Conservation (phyloP, 2,888 invertebrate genomes). For the Tetragonula carbonaria region DNA sequence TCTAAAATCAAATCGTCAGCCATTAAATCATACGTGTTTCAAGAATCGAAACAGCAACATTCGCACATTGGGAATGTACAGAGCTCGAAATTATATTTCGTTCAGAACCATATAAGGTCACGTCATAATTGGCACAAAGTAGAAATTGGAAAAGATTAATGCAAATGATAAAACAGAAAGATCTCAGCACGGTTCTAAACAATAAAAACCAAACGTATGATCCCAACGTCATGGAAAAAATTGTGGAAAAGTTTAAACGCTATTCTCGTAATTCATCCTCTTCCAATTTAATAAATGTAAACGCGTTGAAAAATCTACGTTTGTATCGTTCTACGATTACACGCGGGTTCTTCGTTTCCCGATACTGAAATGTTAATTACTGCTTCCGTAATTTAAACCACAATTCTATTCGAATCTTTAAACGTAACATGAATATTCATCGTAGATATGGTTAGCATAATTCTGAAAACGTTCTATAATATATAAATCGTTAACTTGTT, state of each 20-base stretch:
- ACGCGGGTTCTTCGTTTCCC: too few relatives aligned
- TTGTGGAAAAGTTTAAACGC: not conserved
- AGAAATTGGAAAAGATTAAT: too few relatives aligned
- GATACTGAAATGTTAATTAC: not conserved
- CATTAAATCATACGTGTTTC: not conserved
- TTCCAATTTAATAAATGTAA: not conserved
- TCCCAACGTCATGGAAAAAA: not conserved
- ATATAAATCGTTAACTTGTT: not conserved
- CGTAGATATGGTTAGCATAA: not conserved
- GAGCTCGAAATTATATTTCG: not conserved
- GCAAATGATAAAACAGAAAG: not conserved
- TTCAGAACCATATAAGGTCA: not conserved
- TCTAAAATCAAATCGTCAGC: not conserved
- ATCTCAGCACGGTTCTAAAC: not conserved
- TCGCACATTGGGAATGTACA: not conserved
- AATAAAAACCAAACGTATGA: not conserved
- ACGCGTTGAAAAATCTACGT: not conserved
- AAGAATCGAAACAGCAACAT: not conserved
- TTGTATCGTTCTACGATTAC: not conserved
- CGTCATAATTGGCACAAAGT: too few relatives aligned
- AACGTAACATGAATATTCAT: not conserved
- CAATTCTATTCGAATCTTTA: not conserved
- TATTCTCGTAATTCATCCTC: not conserved
- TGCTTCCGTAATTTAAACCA: not conserved
- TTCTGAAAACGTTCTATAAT: not conserved